phyloP scores from a whole-genome alignment of 2,888 invertebrate species.

The Pterostichus madidus region DNA sequence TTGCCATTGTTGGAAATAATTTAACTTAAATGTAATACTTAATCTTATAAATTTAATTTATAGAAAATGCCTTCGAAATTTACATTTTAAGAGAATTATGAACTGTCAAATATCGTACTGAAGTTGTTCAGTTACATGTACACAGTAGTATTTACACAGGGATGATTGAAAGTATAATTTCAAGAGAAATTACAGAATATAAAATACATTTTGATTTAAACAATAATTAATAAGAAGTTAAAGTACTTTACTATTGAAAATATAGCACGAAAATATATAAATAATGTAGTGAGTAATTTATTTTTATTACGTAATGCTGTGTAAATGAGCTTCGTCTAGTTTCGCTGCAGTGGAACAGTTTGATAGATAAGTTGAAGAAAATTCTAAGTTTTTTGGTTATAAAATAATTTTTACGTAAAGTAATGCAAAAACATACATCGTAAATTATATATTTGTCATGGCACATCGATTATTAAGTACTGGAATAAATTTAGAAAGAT shows the following conservation, averaged over 20 bases:
- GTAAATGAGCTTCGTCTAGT: no score
- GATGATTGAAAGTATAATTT: background rate
- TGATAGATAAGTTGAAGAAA: conserved; percentile 19
- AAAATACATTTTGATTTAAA: no score
- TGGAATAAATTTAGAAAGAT: conserved; percentile 80
- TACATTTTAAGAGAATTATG: conserved; percentile 32
- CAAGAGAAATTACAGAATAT: no score
- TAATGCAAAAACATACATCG: conserved; percentile 56
- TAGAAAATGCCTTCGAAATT: conserved; percentile 6
- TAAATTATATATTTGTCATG: conserved; percentile 76
- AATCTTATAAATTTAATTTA: conserved; percentile 15
- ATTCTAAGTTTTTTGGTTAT: conserved; percentile 65
- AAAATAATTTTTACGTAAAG: conserved; percentile 59
- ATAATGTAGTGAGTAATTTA: no score
- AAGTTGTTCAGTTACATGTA: conserved; percentile 16
- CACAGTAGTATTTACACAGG: conserved; percentile 20
- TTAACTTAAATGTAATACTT: conserved; percentile 10
- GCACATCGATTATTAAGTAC: conserved; percentile 82
- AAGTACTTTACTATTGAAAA: no score
- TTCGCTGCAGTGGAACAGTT: conserved; percentile 6
- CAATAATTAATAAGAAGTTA: no score
- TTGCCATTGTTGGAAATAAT: conserved; percentile 60
- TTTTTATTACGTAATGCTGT: no score
- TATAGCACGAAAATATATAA: no score
- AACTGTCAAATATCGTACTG: conserved; percentile 26